A percentile compares a stretch with the other conserved stretches of the same genome.
Conservation (phyloP, 2,888 invertebrate genomes). For the Diplolepis rosae region DNA sequence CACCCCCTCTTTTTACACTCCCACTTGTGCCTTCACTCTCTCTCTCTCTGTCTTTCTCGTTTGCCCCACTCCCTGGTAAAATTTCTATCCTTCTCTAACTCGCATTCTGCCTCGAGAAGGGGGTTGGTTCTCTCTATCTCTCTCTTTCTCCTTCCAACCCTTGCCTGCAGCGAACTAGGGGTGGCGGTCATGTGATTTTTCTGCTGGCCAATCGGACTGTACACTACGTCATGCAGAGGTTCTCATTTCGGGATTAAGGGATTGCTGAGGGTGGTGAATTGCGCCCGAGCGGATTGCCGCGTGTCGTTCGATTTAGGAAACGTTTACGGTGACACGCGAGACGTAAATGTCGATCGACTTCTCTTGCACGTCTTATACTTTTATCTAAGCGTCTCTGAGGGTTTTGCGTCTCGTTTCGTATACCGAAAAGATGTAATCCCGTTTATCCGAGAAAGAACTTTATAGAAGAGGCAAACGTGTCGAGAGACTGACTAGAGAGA, state of each 20-base stretch:
- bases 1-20: conserved; percentile 52
- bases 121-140: conserved; percentile 18
- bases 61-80: conserved; percentile 36
- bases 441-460: too few relatives aligned
- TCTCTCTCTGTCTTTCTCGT: conserved; percentile 47
- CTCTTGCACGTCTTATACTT: conserved; percentile 37
- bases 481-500: too few relatives aligned
- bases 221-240: conserved; percentile 66
- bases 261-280: neutral
- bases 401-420: conserved; percentile 42
- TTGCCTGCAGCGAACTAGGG: conserved; percentile 26
- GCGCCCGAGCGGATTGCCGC: conserved; percentile 20
- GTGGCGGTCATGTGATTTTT: conserved; percentile 63
- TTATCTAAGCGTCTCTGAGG: conserved; percentile 42
- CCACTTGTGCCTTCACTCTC: conserved; percentile 39
- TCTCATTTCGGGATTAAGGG: conserved; percentile 54
- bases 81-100: conserved; percentile 36
- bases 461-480: too few relatives aligned
- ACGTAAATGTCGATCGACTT: conserved; percentile 43
- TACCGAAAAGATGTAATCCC: neutral
- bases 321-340: conserved; percentile 34
- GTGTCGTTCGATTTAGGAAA: conserved; percentile 39
- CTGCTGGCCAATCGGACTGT: conserved; percentile 62
- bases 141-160: conserved; percentile 40
- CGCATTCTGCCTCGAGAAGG: conserved; percentile 45